Evolutionary conservation across 2,113 vertebrate genomes (phyloP).

Genomic region (Chaetodon auriga): DNA sequence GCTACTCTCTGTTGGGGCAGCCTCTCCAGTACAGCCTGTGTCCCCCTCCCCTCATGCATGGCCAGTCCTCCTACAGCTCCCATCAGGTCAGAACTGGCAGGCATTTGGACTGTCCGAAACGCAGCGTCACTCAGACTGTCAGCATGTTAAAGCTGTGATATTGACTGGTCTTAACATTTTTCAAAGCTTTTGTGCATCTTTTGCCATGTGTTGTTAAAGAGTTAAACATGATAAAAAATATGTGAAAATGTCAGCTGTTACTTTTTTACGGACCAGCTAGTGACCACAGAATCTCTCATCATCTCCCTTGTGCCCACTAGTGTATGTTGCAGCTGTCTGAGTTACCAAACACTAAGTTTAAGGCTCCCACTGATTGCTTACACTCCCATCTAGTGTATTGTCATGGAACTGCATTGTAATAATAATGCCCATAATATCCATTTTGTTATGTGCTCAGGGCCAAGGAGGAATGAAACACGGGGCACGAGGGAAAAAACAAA

Average conservation of each 20-base stretch:
- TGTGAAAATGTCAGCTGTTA: not conserved
- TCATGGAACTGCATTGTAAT: slow-evolving; percentile 6
- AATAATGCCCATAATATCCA: not conserved
- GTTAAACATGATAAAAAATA: not conserved
- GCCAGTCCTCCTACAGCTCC: slow-evolving; percentile 91
- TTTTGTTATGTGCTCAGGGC: slow-evolving; percentile 78
- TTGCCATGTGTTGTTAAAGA: not conserved
- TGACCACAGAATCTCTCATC: not conserved
- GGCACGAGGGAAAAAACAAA: slow-evolving; percentile 92
- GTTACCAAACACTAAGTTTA: not conserved
- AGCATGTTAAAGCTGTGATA: not conserved
- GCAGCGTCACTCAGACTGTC: rapidly evolving
- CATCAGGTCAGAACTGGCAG: slow-evolving; percentile 89
- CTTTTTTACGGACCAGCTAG: not conserved
- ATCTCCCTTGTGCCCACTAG: not conserved
- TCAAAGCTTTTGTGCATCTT: not conserved
- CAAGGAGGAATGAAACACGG: slow-evolving; percentile 94
- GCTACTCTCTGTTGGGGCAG: slow-evolving; percentile 95
- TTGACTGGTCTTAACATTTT: not conserved
- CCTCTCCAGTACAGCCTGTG: slow-evolving; percentile 98
- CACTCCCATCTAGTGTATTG: slow-evolving; percentile 42
- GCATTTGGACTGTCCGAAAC: not conserved
- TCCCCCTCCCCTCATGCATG: slow-evolving; percentile 92
- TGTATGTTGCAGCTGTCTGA: not conserved
- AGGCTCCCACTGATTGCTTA: not conserved